A percentile compares a stretch with the other conserved stretches of the same genome.
phyloP scores from a whole-genome alignment of 2,797 vertebrate species.

The Staurois parvus region DNA sequence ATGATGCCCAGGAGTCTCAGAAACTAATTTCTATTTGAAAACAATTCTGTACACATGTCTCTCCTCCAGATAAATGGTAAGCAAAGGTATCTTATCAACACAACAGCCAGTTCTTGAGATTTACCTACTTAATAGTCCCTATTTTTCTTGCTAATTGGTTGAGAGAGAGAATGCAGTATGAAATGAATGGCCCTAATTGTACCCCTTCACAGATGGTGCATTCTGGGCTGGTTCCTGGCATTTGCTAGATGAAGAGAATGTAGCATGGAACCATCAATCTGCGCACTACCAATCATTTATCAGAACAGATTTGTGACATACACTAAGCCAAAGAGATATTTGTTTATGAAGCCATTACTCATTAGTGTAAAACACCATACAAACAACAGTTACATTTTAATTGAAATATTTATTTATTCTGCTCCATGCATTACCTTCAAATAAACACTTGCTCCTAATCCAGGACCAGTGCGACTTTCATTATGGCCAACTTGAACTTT shows the following conservation, averaged over 20 bases:
- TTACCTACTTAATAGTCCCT: constrained; percentile 61
- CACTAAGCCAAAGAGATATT: constrained; percentile 27
- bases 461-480: neutral
- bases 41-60: constrained; percentile 19
- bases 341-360: constrained; percentile 24
- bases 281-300: constrained; percentile 70
- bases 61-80: constrained; percentile 37
- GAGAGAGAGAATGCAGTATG: constrained; percentile 64
- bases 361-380: neutral
- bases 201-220: constrained; percentile 67
- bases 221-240: constrained; percentile 72
- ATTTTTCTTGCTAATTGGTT: constrained; percentile 54
- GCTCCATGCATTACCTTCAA: neutral
- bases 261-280: constrained; percentile 74
- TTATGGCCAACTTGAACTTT: neutral
- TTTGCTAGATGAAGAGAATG: constrained; percentile 63
- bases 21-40: constrained; percentile 52
- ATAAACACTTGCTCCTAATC: neutral
- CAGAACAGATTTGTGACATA: constrained; percentile 58
- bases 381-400: neutral
- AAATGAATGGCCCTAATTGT: constrained; percentile 76
- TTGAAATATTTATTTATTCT: neutral
- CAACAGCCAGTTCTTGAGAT: constrained; percentile 53
- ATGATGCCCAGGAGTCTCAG: constrained; percentile 12
- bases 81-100: constrained; percentile 56